Percentiles rank a stretch among this genome's conserved stretches.
Conservation (phyloP, 2,888 invertebrate genomes). For the Branchipolynoe longqiensis region DNA sequence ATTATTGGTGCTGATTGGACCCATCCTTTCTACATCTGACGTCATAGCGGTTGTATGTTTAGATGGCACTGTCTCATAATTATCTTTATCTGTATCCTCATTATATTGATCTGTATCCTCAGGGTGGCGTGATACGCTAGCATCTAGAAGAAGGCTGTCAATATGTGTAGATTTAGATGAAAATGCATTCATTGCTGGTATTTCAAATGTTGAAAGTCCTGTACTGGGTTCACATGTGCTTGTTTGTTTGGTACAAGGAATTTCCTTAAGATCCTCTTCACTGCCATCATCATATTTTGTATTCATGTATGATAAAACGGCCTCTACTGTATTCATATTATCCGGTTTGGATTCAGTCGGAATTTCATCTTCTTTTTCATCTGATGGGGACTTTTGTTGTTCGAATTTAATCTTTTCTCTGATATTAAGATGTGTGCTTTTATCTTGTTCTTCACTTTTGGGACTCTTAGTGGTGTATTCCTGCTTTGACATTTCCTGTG, state of each 20-base stretch:
- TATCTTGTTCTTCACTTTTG: no score
- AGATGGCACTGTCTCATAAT: no score
- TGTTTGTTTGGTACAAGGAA: not conserved
- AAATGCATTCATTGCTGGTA: not conserved
- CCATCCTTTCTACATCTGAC: not conserved
- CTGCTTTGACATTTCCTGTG: no score
- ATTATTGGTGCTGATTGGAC: not conserved
- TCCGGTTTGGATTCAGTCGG: no score
- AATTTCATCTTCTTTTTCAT: not conserved
- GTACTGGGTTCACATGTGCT: no score
- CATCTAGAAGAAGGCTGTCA: no score
- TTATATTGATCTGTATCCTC: no score
- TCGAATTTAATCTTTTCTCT: not conserved
- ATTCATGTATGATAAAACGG: conserved; percentile 2
- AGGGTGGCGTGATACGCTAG: no score
- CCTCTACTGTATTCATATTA: not conserved
- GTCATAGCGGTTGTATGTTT: not conserved
- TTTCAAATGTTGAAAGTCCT: conserved; percentile 16
- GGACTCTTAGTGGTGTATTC: no score
- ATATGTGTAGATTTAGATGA: no score
- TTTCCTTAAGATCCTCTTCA: conserved; percentile 17
- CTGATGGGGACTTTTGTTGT: not conserved
- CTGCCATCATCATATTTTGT: conserved; percentile 21
- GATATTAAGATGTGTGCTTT: no score
- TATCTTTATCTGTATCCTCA: no score